Conservation (phyloP, 2,888 invertebrate species). For the Lepeophtheirus nordmannii region DNA sequence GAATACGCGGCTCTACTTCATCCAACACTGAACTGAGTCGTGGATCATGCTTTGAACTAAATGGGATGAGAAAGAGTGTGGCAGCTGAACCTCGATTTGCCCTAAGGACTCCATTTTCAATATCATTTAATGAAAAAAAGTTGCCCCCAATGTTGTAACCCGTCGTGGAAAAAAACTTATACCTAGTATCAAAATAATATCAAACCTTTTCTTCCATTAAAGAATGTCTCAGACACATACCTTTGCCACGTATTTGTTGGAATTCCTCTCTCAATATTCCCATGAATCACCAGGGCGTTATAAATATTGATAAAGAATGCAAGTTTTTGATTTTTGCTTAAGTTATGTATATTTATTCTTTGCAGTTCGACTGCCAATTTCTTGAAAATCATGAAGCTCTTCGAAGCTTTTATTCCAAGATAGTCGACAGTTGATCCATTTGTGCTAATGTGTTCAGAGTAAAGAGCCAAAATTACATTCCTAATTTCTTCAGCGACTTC, state of each 20-base stretch:
- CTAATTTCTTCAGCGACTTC: slow-evolving; percentile 23
- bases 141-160: slow-evolving; percentile 38
- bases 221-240: neutral
- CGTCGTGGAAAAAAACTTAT: slow-evolving; percentile 38
- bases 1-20: slow-evolving; percentile 36
- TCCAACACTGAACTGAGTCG: neutral
- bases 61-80: slow-evolving; percentile 33
- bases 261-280: slow-evolving; percentile 35
- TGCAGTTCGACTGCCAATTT: slow-evolving; percentile 33
- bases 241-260: slow-evolving; percentile 28
- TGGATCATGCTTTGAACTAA: slow-evolving; percentile 34
- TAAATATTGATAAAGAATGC: slow-evolving; percentile 40
- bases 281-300: slow-evolving; percentile 39
- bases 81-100: slow-evolving; percentile 36
- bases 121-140: slow-evolving; percentile 38
- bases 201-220: neutral
- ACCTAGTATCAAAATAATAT: neutral
- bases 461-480: slow-evolving; percentile 20
- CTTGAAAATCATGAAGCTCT: slow-evolving; percentile 30
- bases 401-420: slow-evolving; percentile 16
- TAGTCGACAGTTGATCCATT: slow-evolving; percentile 33
- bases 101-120: slow-evolving; percentile 39
- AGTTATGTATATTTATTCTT: slow-evolving; percentile 31
- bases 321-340: slow-evolving; percentile 31
- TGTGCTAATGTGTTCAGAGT: slow-evolving; percentile 4